Evolutionary conservation across 2,113 vertebrate species (phyloP).

Genomic region (Saimiri boliviensis): DNA sequence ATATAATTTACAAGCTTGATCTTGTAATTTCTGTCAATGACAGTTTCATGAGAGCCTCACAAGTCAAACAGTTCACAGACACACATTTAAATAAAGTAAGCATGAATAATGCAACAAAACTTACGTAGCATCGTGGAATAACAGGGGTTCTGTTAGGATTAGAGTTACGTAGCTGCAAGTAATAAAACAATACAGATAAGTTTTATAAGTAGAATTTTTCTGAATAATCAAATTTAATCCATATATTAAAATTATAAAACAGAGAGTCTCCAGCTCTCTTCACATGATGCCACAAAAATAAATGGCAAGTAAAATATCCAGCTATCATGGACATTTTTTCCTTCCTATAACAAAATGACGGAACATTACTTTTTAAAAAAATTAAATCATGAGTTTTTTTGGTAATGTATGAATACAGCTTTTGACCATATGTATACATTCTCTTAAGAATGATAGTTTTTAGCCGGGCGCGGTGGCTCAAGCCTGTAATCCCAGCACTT

Average conservation of each 20-base stretch:
- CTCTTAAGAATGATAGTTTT: background rate
- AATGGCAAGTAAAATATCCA: background rate
- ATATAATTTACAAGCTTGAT: slow-evolving; percentile 40
- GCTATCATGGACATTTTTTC: rapidly evolving
- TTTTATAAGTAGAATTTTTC: background rate
- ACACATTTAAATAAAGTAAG: background rate
- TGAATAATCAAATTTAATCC: background rate
- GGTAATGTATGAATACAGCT: background rate
- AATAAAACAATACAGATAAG: background rate
- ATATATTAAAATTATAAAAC: background rate
- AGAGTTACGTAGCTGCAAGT: too few species aligned
- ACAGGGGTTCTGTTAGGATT: background rate
- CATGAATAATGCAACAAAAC: background rate
- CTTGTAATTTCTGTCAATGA: slow-evolving; percentile 6
- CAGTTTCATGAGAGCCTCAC: slow-evolving; percentile 6
- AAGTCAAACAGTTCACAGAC: slow-evolving; percentile 54
- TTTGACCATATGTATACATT: background rate
- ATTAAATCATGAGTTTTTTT: background rate
- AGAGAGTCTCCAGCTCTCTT: background rate
- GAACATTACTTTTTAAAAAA: background rate
- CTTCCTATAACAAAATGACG: background rate
- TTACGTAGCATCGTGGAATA: background rate
- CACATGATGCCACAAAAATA: background rate
- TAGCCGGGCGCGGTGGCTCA: too few species aligned
- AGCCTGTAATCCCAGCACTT: too few species aligned